Evolutionary conservation across 2,888 invertebrate genomes (phyloP).

Genomic region (Cacoxenus indagator): DNA sequence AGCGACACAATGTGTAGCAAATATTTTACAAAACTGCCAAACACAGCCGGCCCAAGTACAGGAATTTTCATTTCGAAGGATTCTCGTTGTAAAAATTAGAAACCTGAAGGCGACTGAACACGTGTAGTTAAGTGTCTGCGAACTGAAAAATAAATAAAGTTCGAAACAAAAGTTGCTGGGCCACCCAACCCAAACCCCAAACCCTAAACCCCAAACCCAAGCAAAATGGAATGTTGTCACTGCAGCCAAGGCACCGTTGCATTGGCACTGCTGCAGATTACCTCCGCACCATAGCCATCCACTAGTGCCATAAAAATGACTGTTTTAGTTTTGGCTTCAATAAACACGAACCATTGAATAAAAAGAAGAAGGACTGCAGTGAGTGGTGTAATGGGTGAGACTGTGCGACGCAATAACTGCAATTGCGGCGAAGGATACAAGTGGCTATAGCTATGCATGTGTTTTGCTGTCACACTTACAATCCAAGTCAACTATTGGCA

Average conservation of each 20-base stretch:
- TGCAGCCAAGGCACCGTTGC: not conserved
- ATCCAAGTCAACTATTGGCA: conserved; percentile 10
- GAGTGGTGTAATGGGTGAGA: not conserved
- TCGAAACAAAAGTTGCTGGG: conserved; percentile 8
- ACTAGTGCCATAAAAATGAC: conserved; percentile 9
- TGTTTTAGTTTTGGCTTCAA: conserved; percentile 16
- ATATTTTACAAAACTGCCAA: conserved; percentile 10
- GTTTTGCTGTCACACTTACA: not conserved
- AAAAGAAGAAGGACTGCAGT: not conserved
- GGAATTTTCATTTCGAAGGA: conserved; percentile 9
- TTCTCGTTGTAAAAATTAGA: conserved; percentile 14
- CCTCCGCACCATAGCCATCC: not conserved
- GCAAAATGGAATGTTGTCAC: not conserved
- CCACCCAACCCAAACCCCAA: not conserved
- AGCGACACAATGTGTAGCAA: not conserved
- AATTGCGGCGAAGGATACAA: not conserved
- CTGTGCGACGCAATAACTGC: not conserved
- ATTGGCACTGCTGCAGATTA: not conserved
- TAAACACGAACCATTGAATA: not conserved
- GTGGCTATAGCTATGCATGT: not conserved
- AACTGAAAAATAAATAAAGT: conserved; percentile 10
- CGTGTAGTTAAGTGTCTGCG: conserved; percentile 15
- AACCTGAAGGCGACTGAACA: not conserved
- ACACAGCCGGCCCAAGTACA: not conserved
- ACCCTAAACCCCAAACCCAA: too few species aligned